Evolutionary conservation across 2,113 vertebrate genomes (phyloP).

Genomic region (Euleptes europaea): DNA sequence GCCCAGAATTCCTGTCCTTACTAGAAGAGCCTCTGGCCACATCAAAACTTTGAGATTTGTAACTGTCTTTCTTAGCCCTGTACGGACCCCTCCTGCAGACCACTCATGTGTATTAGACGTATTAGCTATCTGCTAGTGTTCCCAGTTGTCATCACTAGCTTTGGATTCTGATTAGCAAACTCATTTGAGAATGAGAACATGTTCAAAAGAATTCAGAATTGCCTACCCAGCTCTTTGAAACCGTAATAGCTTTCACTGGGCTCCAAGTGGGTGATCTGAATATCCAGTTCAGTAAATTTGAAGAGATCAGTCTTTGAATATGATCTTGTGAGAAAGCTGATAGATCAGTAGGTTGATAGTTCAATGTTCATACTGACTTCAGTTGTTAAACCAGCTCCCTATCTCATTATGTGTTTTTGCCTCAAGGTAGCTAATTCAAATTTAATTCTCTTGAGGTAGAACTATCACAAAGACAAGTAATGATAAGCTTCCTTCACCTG

Average conservation of each 20-base stretch:
- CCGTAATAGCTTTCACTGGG: neutral
- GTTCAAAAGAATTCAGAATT: neutral
- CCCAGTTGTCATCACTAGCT: too few species aligned
- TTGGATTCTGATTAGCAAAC: neutral
- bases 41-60: too few species aligned
- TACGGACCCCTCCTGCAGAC: too few species aligned
- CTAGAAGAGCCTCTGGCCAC: too few species aligned
- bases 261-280: neutral
- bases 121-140: too few species aligned
- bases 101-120: too few species aligned
- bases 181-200: neutral
- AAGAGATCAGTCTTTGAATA: neutral
- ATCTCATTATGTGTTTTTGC: neutral
- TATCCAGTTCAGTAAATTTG: neutral
- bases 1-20: too few species aligned
- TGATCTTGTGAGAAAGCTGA: neutral
- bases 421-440: neutral
- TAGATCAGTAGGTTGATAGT: neutral
- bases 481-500: neutral
- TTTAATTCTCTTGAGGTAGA: constrained; percentile 9
- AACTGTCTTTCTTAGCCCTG: too few species aligned
- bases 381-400: neutral
- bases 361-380: constrained; percentile 1
- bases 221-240: neutral
- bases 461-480: constrained; percentile 13